phyloP scores from a whole-genome alignment of 2,888 invertebrate species.

The Chesias legatella region DNA sequence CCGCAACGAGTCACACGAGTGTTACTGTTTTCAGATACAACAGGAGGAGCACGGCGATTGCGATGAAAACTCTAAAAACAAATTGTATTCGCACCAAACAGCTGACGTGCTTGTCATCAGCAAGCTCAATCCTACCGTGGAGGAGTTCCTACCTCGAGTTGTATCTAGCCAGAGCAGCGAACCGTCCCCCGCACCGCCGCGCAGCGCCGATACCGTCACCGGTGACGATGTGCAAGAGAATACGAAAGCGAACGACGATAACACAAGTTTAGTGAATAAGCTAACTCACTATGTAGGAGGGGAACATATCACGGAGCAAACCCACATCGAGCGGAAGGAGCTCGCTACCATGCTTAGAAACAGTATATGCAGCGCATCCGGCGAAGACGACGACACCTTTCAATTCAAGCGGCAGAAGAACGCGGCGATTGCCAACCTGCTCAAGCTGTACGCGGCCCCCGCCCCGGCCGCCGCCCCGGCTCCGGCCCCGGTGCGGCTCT shows the following conservation, averaged over 20 bases:
- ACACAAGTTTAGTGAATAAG: too few relatives aligned
- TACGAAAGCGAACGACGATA: neutral
- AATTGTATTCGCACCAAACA: too few relatives aligned
- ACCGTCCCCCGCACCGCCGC: too few relatives aligned
- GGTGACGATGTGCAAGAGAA: slow-evolving; percentile 25
- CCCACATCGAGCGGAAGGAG: neutral
- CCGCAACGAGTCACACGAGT: too few relatives aligned
- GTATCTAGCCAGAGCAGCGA: too few relatives aligned
- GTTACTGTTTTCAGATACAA: too few relatives aligned
- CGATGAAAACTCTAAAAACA: neutral
- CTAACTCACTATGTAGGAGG: slow-evolving; percentile 14
- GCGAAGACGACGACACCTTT: slow-evolving; percentile 33
- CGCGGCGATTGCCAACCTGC: slow-evolving; percentile 51
- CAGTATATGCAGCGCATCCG: slow-evolving; percentile 37
- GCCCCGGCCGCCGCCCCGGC: slow-evolving; percentile 37
- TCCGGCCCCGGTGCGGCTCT: slow-evolving; percentile 34
- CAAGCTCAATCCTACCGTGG: neutral
- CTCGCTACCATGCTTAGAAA: slow-evolving; percentile 38
- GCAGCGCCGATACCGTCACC: too few relatives aligned
- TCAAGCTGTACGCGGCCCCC: slow-evolving; percentile 41
- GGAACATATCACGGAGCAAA: neutral
- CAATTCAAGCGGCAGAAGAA: slow-evolving; percentile 39
- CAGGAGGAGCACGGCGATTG: neutral
- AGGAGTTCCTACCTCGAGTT: neutral
- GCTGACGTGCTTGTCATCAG: neutral